phyloP scores from a whole-genome alignment of 1,140 invertebrate species.

The Meloidogyne floridensis region DNA sequence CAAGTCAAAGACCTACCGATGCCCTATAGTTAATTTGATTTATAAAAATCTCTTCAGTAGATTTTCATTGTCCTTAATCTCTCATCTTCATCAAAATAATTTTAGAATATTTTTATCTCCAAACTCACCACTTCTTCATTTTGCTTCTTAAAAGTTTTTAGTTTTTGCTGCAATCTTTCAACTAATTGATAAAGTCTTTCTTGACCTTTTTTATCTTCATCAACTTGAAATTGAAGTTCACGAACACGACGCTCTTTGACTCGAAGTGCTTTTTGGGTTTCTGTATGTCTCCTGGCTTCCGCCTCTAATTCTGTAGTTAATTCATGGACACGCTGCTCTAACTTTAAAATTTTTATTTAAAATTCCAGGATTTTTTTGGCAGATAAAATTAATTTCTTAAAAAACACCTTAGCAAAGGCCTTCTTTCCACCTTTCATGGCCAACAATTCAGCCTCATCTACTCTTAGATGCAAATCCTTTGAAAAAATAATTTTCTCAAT shows the following conservation, averaged over 20 bases:
- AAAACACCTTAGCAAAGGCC: constrained; percentile 49
- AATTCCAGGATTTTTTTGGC: too few relatives aligned
- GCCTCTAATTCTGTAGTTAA: constrained; percentile 69
- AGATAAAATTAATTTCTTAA: background rate
- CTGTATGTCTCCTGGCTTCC: constrained; percentile 69
- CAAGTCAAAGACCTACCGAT: too few relatives aligned
- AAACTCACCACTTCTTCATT: constrained; percentile 85
- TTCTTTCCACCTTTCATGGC: constrained; percentile 92
- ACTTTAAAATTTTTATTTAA: constrained; percentile 42
- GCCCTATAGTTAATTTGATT: too few relatives aligned
- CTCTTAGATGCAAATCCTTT: constrained; percentile 81
- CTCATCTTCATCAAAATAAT: background rate
- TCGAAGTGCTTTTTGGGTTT: constrained; percentile 69
- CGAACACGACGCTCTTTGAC: constrained; percentile 68
- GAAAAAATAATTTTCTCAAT: background rate
- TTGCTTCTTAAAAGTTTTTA: constrained; percentile 99
- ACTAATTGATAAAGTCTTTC: constrained; percentile 79
- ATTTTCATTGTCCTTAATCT: background rate
- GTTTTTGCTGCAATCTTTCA: constrained; percentile 97
- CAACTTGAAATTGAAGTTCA: constrained; percentile 65
- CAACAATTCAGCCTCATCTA: constrained; percentile 92
- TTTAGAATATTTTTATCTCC: background rate
- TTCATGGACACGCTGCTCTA: constrained; percentile 65
- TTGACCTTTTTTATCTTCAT: constrained; percentile 65
- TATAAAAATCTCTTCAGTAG: too few relatives aligned